Evolutionary conservation across 2,797 vertebrate genomes (phyloP).

Genomic region (Leuciscus waleckii): DNA sequence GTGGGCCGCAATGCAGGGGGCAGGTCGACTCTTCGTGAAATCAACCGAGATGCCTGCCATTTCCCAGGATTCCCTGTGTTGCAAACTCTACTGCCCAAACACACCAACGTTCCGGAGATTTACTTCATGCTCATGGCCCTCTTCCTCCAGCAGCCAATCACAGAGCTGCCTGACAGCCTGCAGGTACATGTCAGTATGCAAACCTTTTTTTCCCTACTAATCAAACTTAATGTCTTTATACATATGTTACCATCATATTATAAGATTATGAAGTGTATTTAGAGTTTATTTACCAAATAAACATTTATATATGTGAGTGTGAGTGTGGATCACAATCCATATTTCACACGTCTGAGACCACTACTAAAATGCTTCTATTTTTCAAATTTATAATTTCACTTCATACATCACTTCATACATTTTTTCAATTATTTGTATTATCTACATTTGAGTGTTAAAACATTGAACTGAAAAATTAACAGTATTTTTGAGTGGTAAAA

Average conservation of each 20-base stretch:
- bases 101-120: slow-evolving; percentile 96
- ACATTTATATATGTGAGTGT: background rate
- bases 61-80: slow-evolving; percentile 93
- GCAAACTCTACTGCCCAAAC: slow-evolving; percentile 95
- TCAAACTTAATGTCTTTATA: slow-evolving; percentile 40
- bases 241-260: slow-evolving; percentile 37
- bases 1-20: slow-evolving; percentile 94
- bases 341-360: background rate
- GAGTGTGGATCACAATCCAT: background rate
- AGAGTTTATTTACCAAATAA: background rate
- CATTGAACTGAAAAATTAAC: background rate
- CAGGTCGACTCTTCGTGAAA: slow-evolving; percentile 91
- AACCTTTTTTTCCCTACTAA: slow-evolving; percentile 57
- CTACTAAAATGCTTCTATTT: background rate
- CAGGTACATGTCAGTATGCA: slow-evolving; percentile 93
- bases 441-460: background rate
- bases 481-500: background rate
- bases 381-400: too few relatives aligned
- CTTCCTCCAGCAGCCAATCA: slow-evolving; percentile 97
- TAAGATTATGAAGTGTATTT: background rate
- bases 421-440: background rate
- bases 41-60: slow-evolving; percentile 97
- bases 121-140: slow-evolving; percentile 99
- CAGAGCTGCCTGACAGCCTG: slow-evolving; percentile 95
- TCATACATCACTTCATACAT: too few relatives aligned